phyloP scores from a whole-genome alignment of 2,797 vertebrate species.

The Sebastes kiyomatsui region DNA sequence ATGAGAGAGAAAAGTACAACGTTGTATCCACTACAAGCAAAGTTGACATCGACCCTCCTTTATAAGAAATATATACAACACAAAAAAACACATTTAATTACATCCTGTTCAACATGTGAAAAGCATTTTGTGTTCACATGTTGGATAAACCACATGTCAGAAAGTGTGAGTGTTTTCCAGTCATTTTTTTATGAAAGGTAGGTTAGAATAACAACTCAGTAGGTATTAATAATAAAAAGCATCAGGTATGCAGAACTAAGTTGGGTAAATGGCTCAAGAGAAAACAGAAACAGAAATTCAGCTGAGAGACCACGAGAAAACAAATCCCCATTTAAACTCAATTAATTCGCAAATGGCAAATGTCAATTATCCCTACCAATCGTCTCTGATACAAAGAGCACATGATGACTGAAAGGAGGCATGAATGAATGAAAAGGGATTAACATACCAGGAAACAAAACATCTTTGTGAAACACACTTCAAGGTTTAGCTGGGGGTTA shows the following conservation, averaged over 20 bases:
- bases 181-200: not conserved
- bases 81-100: not conserved
- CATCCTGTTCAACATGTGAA: not conserved
- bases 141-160: not conserved
- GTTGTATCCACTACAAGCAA: not conserved
- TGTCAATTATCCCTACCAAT: not conserved
- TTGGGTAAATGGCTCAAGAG: not conserved
- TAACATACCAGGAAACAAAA: constrained; percentile 77
- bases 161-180: not conserved
- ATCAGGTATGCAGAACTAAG: too few species aligned
- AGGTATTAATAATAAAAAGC: not conserved
- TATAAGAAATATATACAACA: not conserved
- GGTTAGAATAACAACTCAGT: not conserved
- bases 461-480: constrained; percentile 72
- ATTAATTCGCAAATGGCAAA: not conserved
- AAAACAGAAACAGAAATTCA: not conserved
- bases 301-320: not conserved
- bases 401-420: constrained; percentile 41
- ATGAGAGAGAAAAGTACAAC: not conserved
- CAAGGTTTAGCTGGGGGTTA: constrained; percentile 61
- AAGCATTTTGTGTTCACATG: not conserved
- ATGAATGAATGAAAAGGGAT: constrained; percentile 55
- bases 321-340: not conserved
- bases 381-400: constrained; percentile 14
- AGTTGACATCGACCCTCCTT: not conserved